Evolutionary conservation across 2,888 invertebrate genomes (phyloP), one percentile per base, ranked within the genome.

Genomic region (Bembecia ichneumoniformis): DNA sequence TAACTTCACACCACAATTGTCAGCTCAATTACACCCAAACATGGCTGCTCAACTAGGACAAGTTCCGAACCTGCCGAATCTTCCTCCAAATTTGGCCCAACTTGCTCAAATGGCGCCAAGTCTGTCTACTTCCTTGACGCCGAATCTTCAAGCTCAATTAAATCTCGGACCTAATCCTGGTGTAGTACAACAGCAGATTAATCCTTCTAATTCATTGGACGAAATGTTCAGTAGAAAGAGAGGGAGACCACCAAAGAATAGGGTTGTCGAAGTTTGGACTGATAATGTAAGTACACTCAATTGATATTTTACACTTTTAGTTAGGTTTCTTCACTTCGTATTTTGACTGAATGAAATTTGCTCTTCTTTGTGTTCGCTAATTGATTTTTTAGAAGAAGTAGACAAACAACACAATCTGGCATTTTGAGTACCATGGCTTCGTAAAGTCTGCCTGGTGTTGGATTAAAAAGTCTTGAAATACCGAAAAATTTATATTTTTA

Each of bases 161-260:
- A 84, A 71, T 51, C 68, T 87, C 35, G 81, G 82, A 9, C 77
- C 82, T 7, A 82, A 73, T 46, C 72, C 81, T 43, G 73, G 70
- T 20, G 66, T 80, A 1, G 72, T 76, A 0, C 82, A 82, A 0
- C 83, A 83, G 35, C 87, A 84, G 14, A 68, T 82, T 0, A 87
- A 82, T 47, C 81, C 87, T 34, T 90, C 91, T 3, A 94, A 92
- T 54, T 93, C 94, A 35, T 90, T 96, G 59, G 96, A 97, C 74
- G 96, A 96, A 49, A 95, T 97, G 91, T 96, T 96, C 71, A 93
- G 96, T 74, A 90, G 97, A 53, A 96, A 97, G 67, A 90, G 98
- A 34, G 98, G 98, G 45, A 89, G 98, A 54, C 98, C 98, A n/a
- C 98, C 98, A 11, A 98, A 98, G 84, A 98, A 98, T 75, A 91